These are phyloP conservation scores for Rhabdomys dilectus DNA, from an alignment of 2,113 vertebrate species.

Conservation along the genomic window DNA sequence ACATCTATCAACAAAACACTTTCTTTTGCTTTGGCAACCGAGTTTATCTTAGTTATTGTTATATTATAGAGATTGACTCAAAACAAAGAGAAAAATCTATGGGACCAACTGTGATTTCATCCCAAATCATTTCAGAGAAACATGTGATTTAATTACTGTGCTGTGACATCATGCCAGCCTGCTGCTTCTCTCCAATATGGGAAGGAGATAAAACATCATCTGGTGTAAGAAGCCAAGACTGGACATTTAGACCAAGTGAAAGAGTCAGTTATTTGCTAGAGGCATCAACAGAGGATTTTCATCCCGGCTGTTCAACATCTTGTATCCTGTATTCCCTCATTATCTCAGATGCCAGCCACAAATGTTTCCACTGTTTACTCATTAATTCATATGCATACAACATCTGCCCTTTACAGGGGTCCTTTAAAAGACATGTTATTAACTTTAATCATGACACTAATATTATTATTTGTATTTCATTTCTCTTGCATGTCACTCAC, in stretches of 20 bases:
- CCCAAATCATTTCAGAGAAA: slow-evolving; percentile 26
- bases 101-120: slow-evolving; percentile 29
- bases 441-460: slow-evolving; percentile 69
- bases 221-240: not conserved
- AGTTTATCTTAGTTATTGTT: slow-evolving; percentile 23
- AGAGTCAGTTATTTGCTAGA: slow-evolving; percentile 58
- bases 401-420: slow-evolving; percentile 61
- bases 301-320: slow-evolving; percentile 21
- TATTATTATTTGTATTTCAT: slow-evolving; percentile 69
- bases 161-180: not conserved
- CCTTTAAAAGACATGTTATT: slow-evolving; percentile 67
- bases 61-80: not conserved
- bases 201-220: slow-evolving; percentile 31
- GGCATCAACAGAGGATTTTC: slow-evolving; percentile 65
- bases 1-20: not conserved
- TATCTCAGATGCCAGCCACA: slow-evolving; percentile 28
- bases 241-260: slow-evolving; percentile 53
- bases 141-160: slow-evolving; percentile 43
- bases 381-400: slow-evolving; percentile 66
- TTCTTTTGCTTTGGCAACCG: not conserved
- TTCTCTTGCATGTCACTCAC: slow-evolving; percentile 63
- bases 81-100: not conserved
- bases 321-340: slow-evolving; percentile 39
- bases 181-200: not conserved
- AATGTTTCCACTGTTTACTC: slow-evolving; percentile 49